Evolutionary conservation across 2,888 invertebrate genomes (phyloP).

Genomic region (Drosophila hamatofila): DNA sequence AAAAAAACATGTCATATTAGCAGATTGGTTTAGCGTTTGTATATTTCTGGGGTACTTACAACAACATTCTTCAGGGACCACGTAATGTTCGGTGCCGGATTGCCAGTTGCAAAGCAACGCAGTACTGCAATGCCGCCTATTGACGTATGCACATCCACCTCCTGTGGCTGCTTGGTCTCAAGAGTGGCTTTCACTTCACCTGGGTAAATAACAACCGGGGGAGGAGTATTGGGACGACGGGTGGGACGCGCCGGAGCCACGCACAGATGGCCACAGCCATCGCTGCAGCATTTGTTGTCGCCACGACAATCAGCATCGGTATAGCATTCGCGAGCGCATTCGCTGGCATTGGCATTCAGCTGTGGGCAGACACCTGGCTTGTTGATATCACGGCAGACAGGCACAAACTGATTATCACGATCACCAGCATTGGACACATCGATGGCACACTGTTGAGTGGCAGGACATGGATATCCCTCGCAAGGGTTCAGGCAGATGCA

Average conservation of each 20-base stretch:
- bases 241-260: conserved; percentile 86
- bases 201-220: conserved; percentile 82
- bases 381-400: conserved; percentile 85
- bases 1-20: background rate
- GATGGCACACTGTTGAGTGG: conserved; percentile 89
- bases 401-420: conserved; percentile 71
- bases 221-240: conserved; percentile 84
- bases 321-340: conserved; percentile 90
- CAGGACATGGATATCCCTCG: conserved; percentile 87
- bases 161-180: conserved; percentile 86
- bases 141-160: conserved; percentile 88
- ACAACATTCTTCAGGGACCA: conserved; percentile 91
- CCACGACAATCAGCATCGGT: conserved; percentile 93
- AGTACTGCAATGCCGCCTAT: conserved; percentile 91
- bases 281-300: conserved; percentile 92
- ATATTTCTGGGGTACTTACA: conserved; percentile 85
- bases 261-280: conserved; percentile 92
- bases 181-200: conserved; percentile 83
- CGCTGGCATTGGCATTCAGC: conserved; percentile 84
- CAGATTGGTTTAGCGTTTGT: fast-evolving
- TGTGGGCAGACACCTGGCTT: conserved; percentile 90
- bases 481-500: conserved; percentile 93
- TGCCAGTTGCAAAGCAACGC: conserved; percentile 91
- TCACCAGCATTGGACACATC: conserved; percentile 84
- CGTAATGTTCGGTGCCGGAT: conserved; percentile 91